Evolutionary conservation across 1,140 invertebrate genomes (phyloP), one percentile per base, ranked within the genome.

Genomic region (Dendroctonus ponderosae): DNA sequence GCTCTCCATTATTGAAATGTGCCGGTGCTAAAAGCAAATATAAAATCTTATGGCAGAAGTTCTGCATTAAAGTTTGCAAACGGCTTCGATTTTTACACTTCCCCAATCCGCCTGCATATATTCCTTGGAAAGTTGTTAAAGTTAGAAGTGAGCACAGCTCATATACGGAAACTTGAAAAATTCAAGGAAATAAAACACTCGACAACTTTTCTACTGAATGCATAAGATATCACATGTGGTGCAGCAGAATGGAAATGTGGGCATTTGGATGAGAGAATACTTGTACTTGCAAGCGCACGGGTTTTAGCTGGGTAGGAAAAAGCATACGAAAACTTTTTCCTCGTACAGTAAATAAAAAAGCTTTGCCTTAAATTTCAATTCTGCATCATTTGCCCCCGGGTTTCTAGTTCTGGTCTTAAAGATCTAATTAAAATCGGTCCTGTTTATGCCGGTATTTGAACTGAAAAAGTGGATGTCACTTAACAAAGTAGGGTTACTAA

Each of bases 391-490:
- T 26, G 26, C 3, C 26, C 26, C 3, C 26, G 26, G 26, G 3
- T 26, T 26, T 26, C 26, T 26, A 26, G 26, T 26, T 26, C 26
- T 26, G 26, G 26, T 26, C 26, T 48, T 14, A 11, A 48, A 48
- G 46, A 48, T 8, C 46, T 48, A 48, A 48, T 48, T 48, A 48
- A 48, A 14, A 48, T n/a, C 14, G 14, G 46, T 14, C 46, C 46
- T 5, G 46, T 14, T 48, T 11, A 48, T n/a, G 52, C 52, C 7
- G 52, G n/a, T 38, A 48, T 48, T 6, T 46, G 43, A 48, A 48
- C 57, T 59, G 15, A 59, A 59, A 59, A 59, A 59, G 57, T 59
- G 57, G 43, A 59, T 48, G 57, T 48, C 43, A 59, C 43, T 59
- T 37, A 44, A 14, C 57, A 48, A 59, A 59, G 43, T 11, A 37